Percentiles rank a stretch among this genome's conserved stretches.
phyloP scores from a whole-genome alignment of 2,113 vertebrate species.

The Saccopteryx bilineata region DNA sequence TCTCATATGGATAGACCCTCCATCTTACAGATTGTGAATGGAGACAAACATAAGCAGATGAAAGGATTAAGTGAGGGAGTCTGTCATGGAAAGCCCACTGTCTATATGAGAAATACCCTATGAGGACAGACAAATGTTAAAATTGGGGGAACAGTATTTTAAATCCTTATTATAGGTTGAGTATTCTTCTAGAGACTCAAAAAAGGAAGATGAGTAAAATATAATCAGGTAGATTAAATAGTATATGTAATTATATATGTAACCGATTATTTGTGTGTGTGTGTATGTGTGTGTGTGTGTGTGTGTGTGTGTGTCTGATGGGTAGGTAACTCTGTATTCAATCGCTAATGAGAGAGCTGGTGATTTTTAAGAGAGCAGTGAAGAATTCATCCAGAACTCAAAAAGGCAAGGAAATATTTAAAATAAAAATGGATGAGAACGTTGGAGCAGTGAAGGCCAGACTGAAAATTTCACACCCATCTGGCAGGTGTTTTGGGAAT shows the following conservation, averaged over 20 bases:
- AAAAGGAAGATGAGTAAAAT: neutral
- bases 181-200: neutral
- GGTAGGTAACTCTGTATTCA: neutral
- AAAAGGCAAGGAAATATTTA: neutral
- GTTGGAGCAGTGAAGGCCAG: neutral
- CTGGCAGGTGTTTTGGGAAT: neutral
- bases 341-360: neutral
- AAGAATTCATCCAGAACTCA: neutral
- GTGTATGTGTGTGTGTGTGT: neutral
- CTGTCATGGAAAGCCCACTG: neutral
- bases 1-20: neutral
- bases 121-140: neutral
- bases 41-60: neutral
- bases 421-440: neutral
- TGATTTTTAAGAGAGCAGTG: neutral
- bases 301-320: neutral
- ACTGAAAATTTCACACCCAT: neutral
- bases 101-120: neutral
- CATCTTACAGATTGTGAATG: neutral
- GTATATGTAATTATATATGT: neutral
- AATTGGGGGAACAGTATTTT: neutral
- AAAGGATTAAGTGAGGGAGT: neutral
- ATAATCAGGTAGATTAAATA: neutral
- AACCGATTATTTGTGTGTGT: neutral
- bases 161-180: neutral